These are phyloP conservation scores for Delichon dasypus DNA, from an alignment of 2,797 vertebrate genomes.

Conservation along the genomic window DNA sequence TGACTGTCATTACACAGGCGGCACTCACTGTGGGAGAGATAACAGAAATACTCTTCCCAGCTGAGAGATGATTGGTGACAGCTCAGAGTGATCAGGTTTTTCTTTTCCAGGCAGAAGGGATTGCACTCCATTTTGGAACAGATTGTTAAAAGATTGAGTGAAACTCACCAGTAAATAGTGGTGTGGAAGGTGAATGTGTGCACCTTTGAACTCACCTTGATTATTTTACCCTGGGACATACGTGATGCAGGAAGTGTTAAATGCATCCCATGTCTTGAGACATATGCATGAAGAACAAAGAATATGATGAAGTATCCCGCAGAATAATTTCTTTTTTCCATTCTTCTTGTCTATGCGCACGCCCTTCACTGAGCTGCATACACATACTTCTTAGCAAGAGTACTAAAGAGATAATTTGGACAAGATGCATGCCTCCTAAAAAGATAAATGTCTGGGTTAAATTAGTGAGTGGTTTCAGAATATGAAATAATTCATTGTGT, in stretches of 20 bases:
- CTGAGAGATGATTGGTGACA: neutral
- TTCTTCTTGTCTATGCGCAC: neutral
- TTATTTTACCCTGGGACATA: neutral
- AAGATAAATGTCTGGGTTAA: conserved; percentile 2
- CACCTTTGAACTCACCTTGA: neutral
- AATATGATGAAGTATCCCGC: neutral
- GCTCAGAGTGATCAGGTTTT: neutral
- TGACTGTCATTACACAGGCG: neutral
- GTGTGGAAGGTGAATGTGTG: neutral
- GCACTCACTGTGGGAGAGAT: neutral
- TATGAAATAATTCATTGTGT: neutral
- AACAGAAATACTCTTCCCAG: neutral
- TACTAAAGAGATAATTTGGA: conserved; percentile 14
- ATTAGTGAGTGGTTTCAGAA: conserved; percentile 6
- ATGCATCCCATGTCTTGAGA: neutral
- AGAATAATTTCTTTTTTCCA: neutral
- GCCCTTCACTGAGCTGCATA: neutral
- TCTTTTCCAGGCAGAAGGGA: neutral
- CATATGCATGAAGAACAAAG: neutral
- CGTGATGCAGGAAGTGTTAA: accelerated
- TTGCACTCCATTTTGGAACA: neutral
- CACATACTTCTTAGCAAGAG: neutral
- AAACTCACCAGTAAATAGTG: neutral
- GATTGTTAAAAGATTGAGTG: neutral
- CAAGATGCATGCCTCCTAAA: conserved; percentile 17